Evolutionary conservation across 2,797 vertebrate genomes (phyloP), one percentile per base, ranked within the genome.

Genomic region (Cynodonichthys magdalenae): DNA sequence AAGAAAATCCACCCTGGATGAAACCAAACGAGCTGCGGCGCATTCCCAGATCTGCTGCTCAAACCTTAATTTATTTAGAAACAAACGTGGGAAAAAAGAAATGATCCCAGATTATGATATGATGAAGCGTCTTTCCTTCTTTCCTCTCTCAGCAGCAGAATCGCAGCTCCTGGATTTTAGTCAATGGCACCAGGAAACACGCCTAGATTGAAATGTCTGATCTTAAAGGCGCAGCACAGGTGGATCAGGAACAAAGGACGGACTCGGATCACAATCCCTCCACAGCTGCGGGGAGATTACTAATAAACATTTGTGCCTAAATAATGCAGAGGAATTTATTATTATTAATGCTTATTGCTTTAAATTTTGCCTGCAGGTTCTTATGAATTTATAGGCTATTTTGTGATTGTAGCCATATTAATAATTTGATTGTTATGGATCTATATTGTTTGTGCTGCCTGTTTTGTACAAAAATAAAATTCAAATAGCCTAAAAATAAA

Each of bases 181-280:
- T 93, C 91, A 91, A 92, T 91, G 90, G 90, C 79, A 91, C 90
- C 89, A 93, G 90, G 91, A 94, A 94, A 94, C 92, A 94, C 94
- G 94, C 94, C 94, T 92, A 92, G 89, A 91, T 88, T 88, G 81
- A 90, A 90, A 77, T 79, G 81, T 87, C 85, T 84, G 59, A 80
- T 91, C 92, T 94, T 94, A 94, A 94, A 94, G 93, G 87, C 89
- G 31, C 91, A 93, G 93, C 49, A 81, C 83, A 87, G 82, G 84
- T 87, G 52, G 24, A 78, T 36, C n/a, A 42, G 69, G 83, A 90
- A 94, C 91, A 94, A 94, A 92, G 91, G 78, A 82, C 55, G 29
- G 63, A 42, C 19, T 50, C 24, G 24, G 24, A 24, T 24, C 24
- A 24, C 24, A 24, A n/a, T n/a, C n/a, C 24, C 24, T 24, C 3